Evolutionary conservation across 92 coral and sea anemone genomes (phyloP).

Genomic region (Zoanthus solanderi): DNA sequence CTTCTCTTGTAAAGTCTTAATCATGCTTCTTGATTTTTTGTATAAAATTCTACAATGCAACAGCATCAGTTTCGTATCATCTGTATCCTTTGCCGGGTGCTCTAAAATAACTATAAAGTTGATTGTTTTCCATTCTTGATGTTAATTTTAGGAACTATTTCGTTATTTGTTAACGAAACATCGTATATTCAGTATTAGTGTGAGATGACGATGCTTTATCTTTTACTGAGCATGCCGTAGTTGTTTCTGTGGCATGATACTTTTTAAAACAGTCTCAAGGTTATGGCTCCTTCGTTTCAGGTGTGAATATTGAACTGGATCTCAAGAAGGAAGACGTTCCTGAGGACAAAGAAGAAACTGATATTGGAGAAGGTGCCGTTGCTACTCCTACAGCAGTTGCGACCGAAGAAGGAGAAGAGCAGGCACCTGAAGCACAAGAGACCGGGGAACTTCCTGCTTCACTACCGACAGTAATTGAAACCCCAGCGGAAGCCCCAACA

Average conservation of each 20-base stretch:
- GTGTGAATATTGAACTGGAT: conserved; percentile 50
- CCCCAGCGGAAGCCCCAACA: conserved; percentile 54
- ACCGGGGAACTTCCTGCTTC: conserved; percentile 58
- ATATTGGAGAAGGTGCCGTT: conserved; percentile 54
- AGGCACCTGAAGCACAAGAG: conserved; percentile 83
- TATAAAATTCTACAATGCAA: too few relatives aligned
- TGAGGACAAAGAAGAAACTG: conserved; percentile 56
- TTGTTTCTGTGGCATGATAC: not conserved
- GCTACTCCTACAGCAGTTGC: conserved; percentile 79
- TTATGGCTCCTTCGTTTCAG: not conserved
- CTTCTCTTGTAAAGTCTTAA: too few relatives aligned
- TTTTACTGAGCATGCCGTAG: not conserved
- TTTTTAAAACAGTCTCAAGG: not conserved
- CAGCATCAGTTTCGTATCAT: too few relatives aligned
- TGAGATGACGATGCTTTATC: not conserved
- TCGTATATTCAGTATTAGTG: too few relatives aligned
- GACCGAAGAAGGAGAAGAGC: conserved; percentile 83
- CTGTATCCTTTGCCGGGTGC: too few relatives aligned
- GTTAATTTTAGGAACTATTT: too few relatives aligned
- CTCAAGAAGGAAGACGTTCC: conserved; percentile 73
- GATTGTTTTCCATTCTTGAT: too few relatives aligned
- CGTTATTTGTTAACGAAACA: too few relatives aligned
- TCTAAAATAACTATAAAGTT: too few relatives aligned
- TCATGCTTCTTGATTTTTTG: too few relatives aligned
- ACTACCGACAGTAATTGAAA: conserved; percentile 4